Percentiles rank a stretch among this genome's conserved stretches.
Evolutionary conservation across 2,797 vertebrate species (phyloP).

Genomic region (Tangara arthus): DNA sequence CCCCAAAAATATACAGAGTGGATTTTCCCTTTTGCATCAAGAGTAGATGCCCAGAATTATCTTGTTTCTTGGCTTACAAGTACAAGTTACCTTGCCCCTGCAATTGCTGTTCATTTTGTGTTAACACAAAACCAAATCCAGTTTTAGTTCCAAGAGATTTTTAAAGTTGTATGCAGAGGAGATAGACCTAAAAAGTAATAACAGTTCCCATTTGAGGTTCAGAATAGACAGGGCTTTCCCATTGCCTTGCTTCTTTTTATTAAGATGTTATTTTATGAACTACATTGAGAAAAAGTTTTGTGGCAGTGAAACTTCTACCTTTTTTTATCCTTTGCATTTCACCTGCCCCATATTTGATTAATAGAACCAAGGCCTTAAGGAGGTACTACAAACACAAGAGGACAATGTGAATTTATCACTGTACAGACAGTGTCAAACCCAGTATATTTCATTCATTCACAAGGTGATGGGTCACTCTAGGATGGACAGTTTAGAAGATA

Average conservation of each 20-base stretch:
- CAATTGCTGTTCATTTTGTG: background rate
- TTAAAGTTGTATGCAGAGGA: background rate
- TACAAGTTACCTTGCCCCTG: background rate
- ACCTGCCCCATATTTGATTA: background rate
- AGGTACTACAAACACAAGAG: background rate
- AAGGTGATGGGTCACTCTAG: background rate
- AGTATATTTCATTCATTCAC: accelerated
- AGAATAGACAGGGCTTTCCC: background rate
- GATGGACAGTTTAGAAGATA: background rate
- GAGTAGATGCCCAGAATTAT: background rate
- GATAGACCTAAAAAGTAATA: background rate
- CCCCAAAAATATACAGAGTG: background rate
- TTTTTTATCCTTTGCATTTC: background rate
- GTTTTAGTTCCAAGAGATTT: background rate
- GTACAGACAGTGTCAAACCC: background rate
- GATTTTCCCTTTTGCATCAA: background rate
- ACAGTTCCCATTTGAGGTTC: background rate
- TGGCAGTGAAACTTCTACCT: background rate
- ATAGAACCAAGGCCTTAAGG: background rate
- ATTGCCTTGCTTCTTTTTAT: background rate
- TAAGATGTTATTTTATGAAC: background rate
- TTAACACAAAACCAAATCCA: background rate
- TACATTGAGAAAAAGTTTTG: background rate
- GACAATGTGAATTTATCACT: background rate
- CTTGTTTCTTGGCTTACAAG: background rate